Conservation (phyloP, 2,113 vertebrate species). For the Neodontobutis hainanensis region DNA sequence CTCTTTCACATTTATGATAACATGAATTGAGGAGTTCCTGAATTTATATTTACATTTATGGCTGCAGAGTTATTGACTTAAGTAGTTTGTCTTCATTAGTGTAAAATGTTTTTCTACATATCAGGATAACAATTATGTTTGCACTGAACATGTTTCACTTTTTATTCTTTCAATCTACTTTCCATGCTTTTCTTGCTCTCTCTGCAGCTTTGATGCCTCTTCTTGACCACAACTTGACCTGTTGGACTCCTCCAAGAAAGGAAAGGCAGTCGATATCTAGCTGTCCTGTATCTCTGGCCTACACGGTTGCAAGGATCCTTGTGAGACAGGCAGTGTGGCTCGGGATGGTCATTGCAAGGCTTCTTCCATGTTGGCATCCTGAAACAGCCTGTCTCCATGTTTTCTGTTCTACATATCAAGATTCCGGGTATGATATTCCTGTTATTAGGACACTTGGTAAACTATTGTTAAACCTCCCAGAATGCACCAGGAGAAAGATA, state of each 20-base stretch:
- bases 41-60: no score
- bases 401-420: constrained; percentile 64
- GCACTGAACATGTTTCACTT: no score
- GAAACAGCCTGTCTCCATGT: constrained; percentile 66
- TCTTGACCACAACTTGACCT: constrained; percentile 71
- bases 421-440: constrained; percentile 12
- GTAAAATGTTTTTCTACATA: no score
- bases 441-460: constrained; percentile 16
- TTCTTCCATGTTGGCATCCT: constrained; percentile 53
- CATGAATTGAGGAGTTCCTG: no score
- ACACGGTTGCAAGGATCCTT: constrained; percentile 28
- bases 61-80: no score
- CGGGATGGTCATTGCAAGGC: constrained; percentile 39
- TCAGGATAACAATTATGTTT: no score
- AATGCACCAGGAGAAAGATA: constrained; percentile 37
- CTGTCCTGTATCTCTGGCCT: constrained; percentile 50
- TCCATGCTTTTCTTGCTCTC: constrained; percentile 5
- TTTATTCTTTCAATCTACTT: background rate
- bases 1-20: no score
- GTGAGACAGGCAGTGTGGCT: constrained; percentile 33
- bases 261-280: constrained; percentile 21
- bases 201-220: constrained; percentile 76
- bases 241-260: constrained; percentile 35
- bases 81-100: no score
- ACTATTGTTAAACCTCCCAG: constrained; percentile 60